phyloP scores from a whole-genome alignment of 2,797 vertebrate genomes.

The Paramormyrops hopkinsi region DNA sequence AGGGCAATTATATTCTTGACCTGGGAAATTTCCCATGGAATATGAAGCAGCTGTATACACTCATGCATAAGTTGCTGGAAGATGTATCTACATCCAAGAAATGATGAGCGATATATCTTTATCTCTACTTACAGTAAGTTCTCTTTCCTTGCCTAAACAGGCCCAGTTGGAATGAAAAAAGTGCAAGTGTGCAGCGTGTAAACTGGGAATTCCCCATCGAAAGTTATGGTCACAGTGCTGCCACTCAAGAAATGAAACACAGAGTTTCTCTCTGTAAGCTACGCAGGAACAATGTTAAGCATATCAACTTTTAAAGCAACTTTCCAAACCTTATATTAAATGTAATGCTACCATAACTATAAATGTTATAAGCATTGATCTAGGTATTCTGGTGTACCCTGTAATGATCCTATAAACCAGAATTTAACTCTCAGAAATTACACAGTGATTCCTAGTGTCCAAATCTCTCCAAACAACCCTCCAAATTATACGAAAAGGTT shows the following conservation, averaged over 20 bases:
- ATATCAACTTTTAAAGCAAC: background rate
- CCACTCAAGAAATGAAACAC: background rate
- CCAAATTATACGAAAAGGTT: background rate
- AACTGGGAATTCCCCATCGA: background rate
- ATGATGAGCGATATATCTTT: background rate
- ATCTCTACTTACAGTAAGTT: conserved; percentile 1
- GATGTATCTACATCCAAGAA: background rate
- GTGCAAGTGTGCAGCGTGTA: background rate
- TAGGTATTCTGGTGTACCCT: background rate
- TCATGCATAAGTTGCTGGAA: background rate
- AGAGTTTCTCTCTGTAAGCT: background rate
- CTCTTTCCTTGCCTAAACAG: background rate
- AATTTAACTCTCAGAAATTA: background rate
- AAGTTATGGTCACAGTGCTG: background rate
- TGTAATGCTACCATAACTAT: background rate
- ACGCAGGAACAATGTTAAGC: background rate
- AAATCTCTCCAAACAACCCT: background rate
- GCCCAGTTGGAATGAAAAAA: background rate
- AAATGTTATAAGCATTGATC: background rate
- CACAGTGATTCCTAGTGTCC: background rate
- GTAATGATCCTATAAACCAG: background rate
- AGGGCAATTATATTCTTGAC: background rate
- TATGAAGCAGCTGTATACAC: background rate
- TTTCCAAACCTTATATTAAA: background rate
- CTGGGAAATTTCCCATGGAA: background rate